Evolutionary conservation across 2,113 vertebrate species (phyloP), one percentile per base, ranked within the genome.

Genomic region (Pogona vitticeps): DNA sequence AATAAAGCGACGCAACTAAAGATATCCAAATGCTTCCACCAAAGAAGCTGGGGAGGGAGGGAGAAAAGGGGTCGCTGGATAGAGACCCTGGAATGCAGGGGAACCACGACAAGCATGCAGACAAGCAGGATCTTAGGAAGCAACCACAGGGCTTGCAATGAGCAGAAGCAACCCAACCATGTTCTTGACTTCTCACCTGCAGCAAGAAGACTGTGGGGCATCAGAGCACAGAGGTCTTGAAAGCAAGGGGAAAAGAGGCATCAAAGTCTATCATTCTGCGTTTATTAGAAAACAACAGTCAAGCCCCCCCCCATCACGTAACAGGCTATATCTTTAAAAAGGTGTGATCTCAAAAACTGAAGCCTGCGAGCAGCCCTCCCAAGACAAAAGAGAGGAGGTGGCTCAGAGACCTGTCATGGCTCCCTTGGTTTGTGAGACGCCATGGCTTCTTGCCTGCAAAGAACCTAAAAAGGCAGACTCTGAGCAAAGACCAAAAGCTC

Each of bases 171-270:
- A 80, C 40, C 63, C 26, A 33, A 56, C 40, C 26, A n/a, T 61
- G 88, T 0, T 59, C 80, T 83, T 83, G 86, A 67, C 82, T 72
- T 94, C 93, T 94, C 93, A 93, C 94, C 93, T 94, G 89, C 1
- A 18, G 86, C 89, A 91, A 82, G 40, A 87, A 81, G 90, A 88
- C 88, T 89, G 75, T 56, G 87, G 40, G 76, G 92, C 73, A 83
- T 84, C 92, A 87, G 58, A 46, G 59, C 0, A 88, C 90, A 70
- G 91, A 86, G 91, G 91, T 92, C 90, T 94, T 86, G 86, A 82
- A 93, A 23, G 89, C 89, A 93, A 94, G 93, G 91, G 93, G 87
- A 92, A 91, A 91, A 94, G 88, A 94, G 80, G 86, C 1, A 12
- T 91, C 38, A 94, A 86, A 56, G 86, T 76, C 63, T 10, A 20